These are phyloP conservation scores for Caranx ignobilis DNA, from an alignment of 2,113 vertebrate genomes.

Conservation along the genomic window DNA sequence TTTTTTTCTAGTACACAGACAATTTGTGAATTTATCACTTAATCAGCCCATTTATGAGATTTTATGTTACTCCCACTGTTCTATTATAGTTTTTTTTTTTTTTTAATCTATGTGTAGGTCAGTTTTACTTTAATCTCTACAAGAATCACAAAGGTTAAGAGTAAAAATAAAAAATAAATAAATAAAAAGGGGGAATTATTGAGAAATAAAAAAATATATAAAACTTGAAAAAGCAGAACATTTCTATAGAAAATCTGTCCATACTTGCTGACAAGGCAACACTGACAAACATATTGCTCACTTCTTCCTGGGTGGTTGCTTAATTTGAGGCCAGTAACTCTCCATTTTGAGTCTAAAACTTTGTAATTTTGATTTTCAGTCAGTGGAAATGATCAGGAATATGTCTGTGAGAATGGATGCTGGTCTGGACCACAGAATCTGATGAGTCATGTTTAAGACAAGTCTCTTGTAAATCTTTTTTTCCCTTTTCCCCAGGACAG, in stretches of 20 bases:
- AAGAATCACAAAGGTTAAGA: background rate
- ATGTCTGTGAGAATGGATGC: background rate
- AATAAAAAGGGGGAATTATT: too few species aligned
- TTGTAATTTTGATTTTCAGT: too few species aligned
- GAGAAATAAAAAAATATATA: too few species aligned
- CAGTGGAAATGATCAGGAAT: background rate
- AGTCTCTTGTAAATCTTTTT: constrained; percentile 37
- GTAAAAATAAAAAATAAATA: too few species aligned
- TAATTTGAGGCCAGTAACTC: too few species aligned
- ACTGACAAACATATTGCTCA: too few species aligned
- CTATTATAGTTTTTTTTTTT: background rate
- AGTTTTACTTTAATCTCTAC: background rate
- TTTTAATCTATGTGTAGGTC: too few species aligned
- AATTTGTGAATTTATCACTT: background rate
- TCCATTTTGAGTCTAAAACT: too few species aligned
- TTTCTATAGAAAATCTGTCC: too few species aligned
- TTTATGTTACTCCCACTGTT: background rate
- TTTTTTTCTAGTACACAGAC: background rate
- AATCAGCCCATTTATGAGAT: background rate
- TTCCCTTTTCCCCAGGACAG: constrained; percentile 7
- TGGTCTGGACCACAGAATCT: background rate
- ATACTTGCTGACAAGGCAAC: too few species aligned
- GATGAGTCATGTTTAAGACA: constrained; percentile 46
- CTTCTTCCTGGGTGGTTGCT: too few species aligned
- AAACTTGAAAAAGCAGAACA: too few species aligned